A percentile compares a stretch with the other conserved stretches of the same genome.
Evolutionary conservation across 2,888 invertebrate species (phyloP).

Genomic region (Pachydiplax longipennis): DNA sequence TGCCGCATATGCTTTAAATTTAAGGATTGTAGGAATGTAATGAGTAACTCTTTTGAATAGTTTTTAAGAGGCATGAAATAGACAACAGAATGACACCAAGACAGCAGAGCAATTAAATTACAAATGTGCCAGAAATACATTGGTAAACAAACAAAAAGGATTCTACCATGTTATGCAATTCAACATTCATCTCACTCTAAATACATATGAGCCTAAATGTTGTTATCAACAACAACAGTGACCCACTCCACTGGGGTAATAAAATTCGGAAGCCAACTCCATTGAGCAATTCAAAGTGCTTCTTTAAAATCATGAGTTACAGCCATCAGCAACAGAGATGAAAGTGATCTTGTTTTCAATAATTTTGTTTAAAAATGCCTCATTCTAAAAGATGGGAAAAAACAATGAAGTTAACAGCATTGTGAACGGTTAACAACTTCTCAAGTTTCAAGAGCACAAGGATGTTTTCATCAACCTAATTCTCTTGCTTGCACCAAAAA

Average conservation of each 20-base stretch:
- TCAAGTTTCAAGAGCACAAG: slow-evolving; percentile 12
- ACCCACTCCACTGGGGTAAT: neutral
- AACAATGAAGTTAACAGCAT: slow-evolving; percentile 13
- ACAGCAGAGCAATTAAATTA: neutral
- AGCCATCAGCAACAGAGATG: neutral
- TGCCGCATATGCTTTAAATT: neutral
- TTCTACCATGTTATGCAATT: neutral
- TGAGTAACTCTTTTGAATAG: neutral
- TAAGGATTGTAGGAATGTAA: neutral
- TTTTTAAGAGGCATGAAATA: neutral
- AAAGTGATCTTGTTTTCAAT: neutral
- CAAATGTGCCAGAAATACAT: neutral
- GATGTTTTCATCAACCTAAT: slow-evolving; percentile 15
- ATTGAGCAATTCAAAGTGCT: neutral
- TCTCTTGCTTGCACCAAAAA: slow-evolving; percentile 36
- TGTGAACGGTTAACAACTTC: neutral
- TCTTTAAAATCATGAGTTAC: neutral
- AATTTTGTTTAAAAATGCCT: slow-evolving; percentile 3
- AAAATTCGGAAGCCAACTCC: neutral
- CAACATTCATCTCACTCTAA: neutral
- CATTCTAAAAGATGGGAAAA: neutral
- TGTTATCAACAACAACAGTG: neutral
- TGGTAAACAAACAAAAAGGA: neutral
- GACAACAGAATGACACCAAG: neutral
- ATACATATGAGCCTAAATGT: neutral